phyloP scores from a whole-genome alignment of 1,140 invertebrate species.

The Leptestheria dahalacensis region DNA sequence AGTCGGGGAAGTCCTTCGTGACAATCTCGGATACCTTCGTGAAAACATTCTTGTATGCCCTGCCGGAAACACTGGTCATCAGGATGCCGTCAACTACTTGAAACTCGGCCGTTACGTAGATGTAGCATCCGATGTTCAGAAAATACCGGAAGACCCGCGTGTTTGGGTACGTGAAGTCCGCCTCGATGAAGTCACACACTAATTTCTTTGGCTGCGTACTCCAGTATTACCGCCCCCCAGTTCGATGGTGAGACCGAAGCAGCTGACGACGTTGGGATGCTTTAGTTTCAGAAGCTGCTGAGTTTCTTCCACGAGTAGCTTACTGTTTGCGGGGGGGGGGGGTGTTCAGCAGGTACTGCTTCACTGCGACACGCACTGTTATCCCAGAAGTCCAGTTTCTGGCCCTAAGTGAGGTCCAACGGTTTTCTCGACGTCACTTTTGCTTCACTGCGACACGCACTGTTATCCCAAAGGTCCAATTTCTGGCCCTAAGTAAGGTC shows the following conservation, averaged over 20 bases:
- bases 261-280: neutral
- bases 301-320: neutral
- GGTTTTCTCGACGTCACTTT: no score
- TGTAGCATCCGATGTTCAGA: neutral
- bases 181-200: neutral
- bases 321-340: neutral
- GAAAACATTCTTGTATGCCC: neutral
- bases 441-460: no score
- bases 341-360: neutral
- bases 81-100: no score
- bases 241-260: neutral
- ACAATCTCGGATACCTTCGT: neutral
- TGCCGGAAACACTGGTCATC: neutral
- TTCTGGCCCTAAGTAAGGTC: no score
- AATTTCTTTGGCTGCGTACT: neutral
- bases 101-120: neutral
- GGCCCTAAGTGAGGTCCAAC: no score
- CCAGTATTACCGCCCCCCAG: neutral
- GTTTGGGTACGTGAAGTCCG: neutral
- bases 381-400: no score
- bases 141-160: neutral
- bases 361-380: no score
- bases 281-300: neutral
- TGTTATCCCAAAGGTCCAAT: no score
- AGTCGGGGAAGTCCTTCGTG: neutral